These are phyloP conservation scores for Fissipunctia ypsillon DNA, from an alignment of 2,888 invertebrate species.

Conservation along the genomic window DNA sequence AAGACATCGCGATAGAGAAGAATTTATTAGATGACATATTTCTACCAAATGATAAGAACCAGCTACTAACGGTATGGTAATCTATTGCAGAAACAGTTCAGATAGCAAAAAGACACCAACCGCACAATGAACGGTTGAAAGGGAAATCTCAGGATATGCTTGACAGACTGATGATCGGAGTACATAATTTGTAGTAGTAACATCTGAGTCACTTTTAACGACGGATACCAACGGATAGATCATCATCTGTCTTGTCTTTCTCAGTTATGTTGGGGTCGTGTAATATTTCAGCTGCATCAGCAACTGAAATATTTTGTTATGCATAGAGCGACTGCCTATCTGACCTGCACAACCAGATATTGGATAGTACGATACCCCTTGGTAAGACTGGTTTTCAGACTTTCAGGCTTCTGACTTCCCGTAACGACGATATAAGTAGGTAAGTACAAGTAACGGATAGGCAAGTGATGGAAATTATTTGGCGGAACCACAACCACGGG, in stretches of 20 bases:
- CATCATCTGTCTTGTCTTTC: background rate
- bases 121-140: background rate
- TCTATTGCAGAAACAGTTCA: background rate
- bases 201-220: background rate
- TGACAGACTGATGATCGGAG: background rate
- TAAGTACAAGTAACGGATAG: background rate
- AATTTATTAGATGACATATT: slow-evolving; percentile 10
- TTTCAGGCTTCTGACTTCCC: background rate
- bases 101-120: background rate
- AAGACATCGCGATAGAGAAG: background rate
- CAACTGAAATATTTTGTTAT: background rate
- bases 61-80: background rate
- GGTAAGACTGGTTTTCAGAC: background rate
- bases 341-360: background rate
- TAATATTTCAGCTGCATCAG: too few species aligned
- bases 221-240: background rate
- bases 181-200: background rate
- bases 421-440: background rate
- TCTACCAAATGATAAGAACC: background rate
- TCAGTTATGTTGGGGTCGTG: background rate
- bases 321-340: background rate
- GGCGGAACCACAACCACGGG: background rate
- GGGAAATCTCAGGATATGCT: background rate
- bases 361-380: background rate
- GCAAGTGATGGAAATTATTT: background rate